Evolutionary conservation across 2,797 vertebrate species (phyloP), one percentile per base, ranked within the genome.

Genomic region (Anomalospiza imberbis): DNA sequence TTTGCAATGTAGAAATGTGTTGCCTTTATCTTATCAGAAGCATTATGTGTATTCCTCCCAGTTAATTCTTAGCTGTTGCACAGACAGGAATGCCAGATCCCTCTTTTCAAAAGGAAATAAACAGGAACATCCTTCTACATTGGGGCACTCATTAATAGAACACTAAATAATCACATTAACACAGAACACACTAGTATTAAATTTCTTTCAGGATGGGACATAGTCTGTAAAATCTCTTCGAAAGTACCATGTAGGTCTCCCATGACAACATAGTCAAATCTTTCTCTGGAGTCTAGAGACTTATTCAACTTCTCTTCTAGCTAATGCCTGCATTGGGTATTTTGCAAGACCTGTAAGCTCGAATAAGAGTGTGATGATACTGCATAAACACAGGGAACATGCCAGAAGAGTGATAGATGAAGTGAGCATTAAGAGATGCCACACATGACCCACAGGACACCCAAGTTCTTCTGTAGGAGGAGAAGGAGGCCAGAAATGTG

Each of bases 311-410:
- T 7, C 13, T 68, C 21, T n/a, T 81, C 29, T 50, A 53, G 5
- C 12, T 75, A 40, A 38, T 13, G 45, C 2, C 12, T 54, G 9
- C 22, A n/a, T 4, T 61, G 19, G 11, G 7, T 47, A 17, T 84
- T 51, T 68, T 74, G 13, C 29, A 74, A 81, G n/a, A 74, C 8
- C 8, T 31, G 5, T 51, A 53, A 67, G 3, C 28, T 66, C 4
- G 26, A 54, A 28, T 24, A 16, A 53, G 28, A 34, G 17, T 34
- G 32, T 65, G 34, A 36, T 65, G 26, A 6, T 83, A 24, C 38
- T 61, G 13, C 40, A 53, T 26, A 71, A 85, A 82, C 40, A 42
- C 7, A 50, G 28, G 10, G 24, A 9, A 62, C 0, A 0, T 31
- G 13, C 12, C 38, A 76, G 47, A 83, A 68, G 18, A 58, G 12